phyloP scores from a whole-genome alignment of 2,888 invertebrate genomes.

The Leptopilina syphax region DNA sequence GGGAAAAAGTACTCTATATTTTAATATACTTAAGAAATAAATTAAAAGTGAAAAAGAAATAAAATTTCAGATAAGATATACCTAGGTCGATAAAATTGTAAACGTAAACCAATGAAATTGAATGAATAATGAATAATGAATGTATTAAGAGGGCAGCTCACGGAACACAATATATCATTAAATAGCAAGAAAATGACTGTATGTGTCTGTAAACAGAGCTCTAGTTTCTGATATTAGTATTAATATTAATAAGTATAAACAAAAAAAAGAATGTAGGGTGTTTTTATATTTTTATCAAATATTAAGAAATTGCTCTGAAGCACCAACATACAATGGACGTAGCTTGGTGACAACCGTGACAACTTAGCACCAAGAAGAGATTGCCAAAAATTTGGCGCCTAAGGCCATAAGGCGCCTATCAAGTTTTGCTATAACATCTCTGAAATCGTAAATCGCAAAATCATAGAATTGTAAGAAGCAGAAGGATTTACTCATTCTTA shows the following conservation, averaged over 20 bases:
- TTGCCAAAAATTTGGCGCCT: no score
- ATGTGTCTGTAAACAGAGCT: constrained; percentile 25
- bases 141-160: constrained; percentile 29
- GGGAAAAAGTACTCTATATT: constrained; percentile 28
- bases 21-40: constrained; percentile 16
- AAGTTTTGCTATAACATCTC: no score
- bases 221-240: constrained; percentile 42
- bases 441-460: no score
- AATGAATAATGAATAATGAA: not conserved
- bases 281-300: constrained; percentile 61
- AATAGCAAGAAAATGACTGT: constrained; percentile 17
- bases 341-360: no score
- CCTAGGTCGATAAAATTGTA: not conserved
- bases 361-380: no score
- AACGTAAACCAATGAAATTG: constrained; percentile 3
- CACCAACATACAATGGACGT: no score
- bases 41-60: not conserved
- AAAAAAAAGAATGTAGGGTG: constrained; percentile 52
- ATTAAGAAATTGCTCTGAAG: constrained; percentile 24
- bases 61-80: not conserved
- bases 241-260: constrained; percentile 35
- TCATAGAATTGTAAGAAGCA: no score
- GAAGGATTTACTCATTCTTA: no score
- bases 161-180: constrained; percentile 34
- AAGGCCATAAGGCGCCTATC: no score